A percentile compares a stretch with the other conserved stretches of the same genome.
phyloP scores from a whole-genome alignment of 2,797 vertebrate species.

The Saxicola maurus region DNA sequence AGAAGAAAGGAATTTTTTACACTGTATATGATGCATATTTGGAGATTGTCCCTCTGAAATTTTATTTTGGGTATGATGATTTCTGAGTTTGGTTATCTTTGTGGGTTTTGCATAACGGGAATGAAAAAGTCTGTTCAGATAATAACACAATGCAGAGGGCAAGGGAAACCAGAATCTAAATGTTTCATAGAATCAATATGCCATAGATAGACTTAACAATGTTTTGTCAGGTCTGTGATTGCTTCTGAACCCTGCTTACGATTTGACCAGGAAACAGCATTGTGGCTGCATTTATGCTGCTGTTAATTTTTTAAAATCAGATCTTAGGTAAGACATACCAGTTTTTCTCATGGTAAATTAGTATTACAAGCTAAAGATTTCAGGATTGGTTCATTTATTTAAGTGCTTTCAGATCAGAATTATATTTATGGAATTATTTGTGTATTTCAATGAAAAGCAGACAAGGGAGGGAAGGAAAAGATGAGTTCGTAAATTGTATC shows the following conservation, averaged over 20 bases:
- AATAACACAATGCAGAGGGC: not conserved
- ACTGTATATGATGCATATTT: not conserved
- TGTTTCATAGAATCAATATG: not conserved
- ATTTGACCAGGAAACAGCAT: not conserved
- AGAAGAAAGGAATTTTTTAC: not conserved
- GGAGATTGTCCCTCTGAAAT: not conserved
- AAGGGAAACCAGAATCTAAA: not conserved
- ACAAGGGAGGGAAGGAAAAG: not conserved
- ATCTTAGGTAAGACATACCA: not conserved
- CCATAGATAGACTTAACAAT: not conserved
- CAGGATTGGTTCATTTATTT: not conserved
- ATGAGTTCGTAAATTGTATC: not conserved
- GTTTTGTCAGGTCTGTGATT: not conserved
- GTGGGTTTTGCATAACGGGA: not conserved
- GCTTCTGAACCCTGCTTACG: not conserved
- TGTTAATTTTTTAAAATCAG: not conserved
- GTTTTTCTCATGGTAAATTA: not conserved
- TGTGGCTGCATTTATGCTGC: not conserved
- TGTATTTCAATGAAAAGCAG: not conserved
- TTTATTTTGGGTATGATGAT: not conserved
- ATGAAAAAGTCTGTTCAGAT: not conserved
- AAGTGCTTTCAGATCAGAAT: not conserved
- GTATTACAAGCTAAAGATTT: not conserved
- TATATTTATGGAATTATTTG: not conserved
- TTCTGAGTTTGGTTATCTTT: not conserved